Evolutionary conservation across 2,113 vertebrate species (phyloP).

Genomic region (human): DNA sequence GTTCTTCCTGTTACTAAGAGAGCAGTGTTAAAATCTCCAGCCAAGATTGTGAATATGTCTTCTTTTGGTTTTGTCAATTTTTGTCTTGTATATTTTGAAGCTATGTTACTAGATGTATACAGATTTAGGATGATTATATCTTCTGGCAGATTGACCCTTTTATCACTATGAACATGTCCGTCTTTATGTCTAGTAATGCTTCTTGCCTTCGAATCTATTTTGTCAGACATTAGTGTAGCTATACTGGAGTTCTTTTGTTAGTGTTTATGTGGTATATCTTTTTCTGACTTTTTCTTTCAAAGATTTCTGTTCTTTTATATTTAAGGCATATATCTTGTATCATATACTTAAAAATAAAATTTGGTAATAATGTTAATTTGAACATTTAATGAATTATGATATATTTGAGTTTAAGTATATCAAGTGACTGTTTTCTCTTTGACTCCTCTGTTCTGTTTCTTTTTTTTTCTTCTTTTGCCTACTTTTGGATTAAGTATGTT

Average conservation of each 20-base stretch:
- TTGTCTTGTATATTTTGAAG: constrained; percentile 26
- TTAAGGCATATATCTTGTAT: constrained; percentile 20
- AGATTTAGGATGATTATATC: not conserved
- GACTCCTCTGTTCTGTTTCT: not conserved
- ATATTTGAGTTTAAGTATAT: not conserved
- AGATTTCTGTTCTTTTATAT: constrained; percentile 16
- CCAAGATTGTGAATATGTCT: not conserved
- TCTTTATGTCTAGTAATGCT: not conserved
- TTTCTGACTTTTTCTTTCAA: not conserved
- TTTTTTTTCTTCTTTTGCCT: not conserved
- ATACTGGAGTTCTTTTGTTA: constrained; percentile 21
- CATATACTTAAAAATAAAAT: not conserved
- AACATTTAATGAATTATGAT: constrained; percentile 8
- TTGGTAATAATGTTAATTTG: constrained; percentile 13
- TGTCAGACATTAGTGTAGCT: not conserved
- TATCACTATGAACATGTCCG: not conserved
- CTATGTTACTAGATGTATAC: not conserved
- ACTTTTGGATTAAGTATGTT: constrained; percentile 28
- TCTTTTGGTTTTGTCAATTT: not conserved
- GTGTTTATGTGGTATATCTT: not conserved
- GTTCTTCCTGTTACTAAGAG: constrained; percentile 20
- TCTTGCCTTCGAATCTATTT: not conserved
- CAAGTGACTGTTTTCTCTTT: constrained; percentile 29
- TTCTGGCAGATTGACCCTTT: not conserved
- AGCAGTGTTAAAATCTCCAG: not conserved